Percentiles rank a stretch among this genome's conserved stretches.
These are phyloP conservation scores for Lithodes maja DNA, from an alignment of 2,888 invertebrate species.

Conservation along the genomic window DNA sequence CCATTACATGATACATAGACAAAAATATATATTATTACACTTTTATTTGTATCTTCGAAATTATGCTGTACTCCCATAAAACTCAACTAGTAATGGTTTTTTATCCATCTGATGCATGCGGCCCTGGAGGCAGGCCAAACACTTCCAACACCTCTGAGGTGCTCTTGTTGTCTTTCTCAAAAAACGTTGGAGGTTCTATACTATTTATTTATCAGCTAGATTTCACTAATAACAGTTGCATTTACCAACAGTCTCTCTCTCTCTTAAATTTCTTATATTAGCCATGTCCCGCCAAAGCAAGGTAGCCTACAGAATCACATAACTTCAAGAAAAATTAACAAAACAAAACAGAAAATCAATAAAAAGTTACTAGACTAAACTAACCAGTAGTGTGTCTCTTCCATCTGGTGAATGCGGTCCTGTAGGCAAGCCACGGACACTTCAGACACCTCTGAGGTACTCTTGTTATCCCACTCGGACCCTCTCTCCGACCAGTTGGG, in stretches of 20 bases:
- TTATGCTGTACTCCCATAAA: no score
- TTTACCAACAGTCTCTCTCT: no score
- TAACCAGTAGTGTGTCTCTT: constrained; percentile 85
- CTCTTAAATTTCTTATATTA: no score
- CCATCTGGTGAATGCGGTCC: constrained; percentile 94
- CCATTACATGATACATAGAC: constrained; percentile 75
- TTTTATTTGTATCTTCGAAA: no score
- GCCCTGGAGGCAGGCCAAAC: constrained; percentile 91
- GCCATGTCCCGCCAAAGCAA: no score
- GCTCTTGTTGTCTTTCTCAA: constrained; percentile 93
- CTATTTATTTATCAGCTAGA: no score
- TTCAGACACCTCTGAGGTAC: constrained; percentile 89
- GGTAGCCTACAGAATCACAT: no score
- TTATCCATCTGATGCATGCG: constrained; percentile 86
- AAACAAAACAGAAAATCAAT: no score
- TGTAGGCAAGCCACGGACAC: constrained; percentile 91
- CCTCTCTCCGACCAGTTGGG: constrained; percentile 57
- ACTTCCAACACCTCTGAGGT: constrained; percentile 91
- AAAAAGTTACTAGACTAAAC: neutral
- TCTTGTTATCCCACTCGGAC: constrained; percentile 92
- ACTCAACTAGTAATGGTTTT: no score
- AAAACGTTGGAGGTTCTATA: neutral
- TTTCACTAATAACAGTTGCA: no score
- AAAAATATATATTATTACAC: no score
- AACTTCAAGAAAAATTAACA: no score